Percentiles rank a stretch among this genome's conserved stretches.
Conservation (phyloP, 2,888 invertebrate species). For the Alcis repandata region DNA sequence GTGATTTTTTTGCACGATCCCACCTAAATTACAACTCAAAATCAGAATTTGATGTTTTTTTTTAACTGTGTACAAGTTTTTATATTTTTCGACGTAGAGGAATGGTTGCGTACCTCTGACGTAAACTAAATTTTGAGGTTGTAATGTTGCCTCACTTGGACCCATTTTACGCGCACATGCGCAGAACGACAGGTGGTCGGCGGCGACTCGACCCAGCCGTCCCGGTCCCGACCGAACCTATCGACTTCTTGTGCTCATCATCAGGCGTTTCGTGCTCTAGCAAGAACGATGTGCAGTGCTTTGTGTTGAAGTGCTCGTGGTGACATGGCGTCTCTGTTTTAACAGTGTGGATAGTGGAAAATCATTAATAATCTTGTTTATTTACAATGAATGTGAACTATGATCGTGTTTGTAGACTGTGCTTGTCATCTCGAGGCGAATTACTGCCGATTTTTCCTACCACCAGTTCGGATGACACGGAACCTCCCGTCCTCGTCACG, state of each 20-base stretch:
- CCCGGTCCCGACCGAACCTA: slow-evolving; percentile 82
- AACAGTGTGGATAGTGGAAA: slow-evolving; percentile 71
- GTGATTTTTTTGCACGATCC: no score
- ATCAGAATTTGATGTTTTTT: no score
- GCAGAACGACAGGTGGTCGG: slow-evolving; percentile 87
- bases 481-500: slow-evolving; percentile 85
- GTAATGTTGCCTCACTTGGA: slow-evolving; percentile 75
- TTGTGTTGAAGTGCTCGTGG: slow-evolving; percentile 85
- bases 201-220: slow-evolving; percentile 84
- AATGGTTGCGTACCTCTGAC: slow-evolving; percentile 67
- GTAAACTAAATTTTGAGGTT: slow-evolving; percentile 58
- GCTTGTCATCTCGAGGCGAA: slow-evolving; percentile 87
- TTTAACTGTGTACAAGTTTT: no score
- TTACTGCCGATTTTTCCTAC: slow-evolving; percentile 87
- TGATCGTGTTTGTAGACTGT: slow-evolving; percentile 88
- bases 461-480: slow-evolving; percentile 85
- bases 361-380: slow-evolving; percentile 74
- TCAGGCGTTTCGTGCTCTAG: slow-evolving; percentile 86
- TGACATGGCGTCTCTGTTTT: slow-evolving; percentile 85
- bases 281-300: slow-evolving; percentile 84
- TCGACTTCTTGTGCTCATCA: slow-evolving; percentile 87
- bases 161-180: slow-evolving; percentile 85
- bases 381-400: slow-evolving; percentile 86
- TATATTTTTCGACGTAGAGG: no score
- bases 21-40: no score